Base-by-base conservation (phyloP, 1,140 invertebrate genomes). In the Pemphigus obesinymphae region DNA sequence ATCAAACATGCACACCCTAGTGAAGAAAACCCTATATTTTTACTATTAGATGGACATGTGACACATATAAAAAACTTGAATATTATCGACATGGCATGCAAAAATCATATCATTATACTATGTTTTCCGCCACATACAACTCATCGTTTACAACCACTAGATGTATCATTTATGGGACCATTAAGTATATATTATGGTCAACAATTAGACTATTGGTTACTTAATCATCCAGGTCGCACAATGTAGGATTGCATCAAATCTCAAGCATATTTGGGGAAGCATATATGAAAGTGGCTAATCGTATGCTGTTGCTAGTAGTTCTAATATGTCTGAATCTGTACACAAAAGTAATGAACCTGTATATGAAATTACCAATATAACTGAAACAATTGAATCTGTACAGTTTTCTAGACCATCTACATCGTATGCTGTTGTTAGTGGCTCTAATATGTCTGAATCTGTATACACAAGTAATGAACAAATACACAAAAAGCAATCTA, bases 101-200 rank as follows among this genome's bases (percentile, higher is more conserved):
- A 85, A 34, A 85, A 86, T 83, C 84, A 84, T 11, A 83, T 88
- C 15, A 83, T 85, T 10, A 63, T 88, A 83, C 83, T 88, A 8
- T 86, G 86, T 26, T 84, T 88, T n/a, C 85, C 85, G 15, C 63
- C 81, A 43, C 75, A 86, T 82, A 82, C 73, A 23, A 85, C 84
- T 45, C 86, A 88, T 75, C 86, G 85, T 82, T 83, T 88, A 23
- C 87, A 88, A 73, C 88, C 87, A 4, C 84, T 89, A 20, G 87
- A 88, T 53, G 26, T 78, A 15, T 20, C 83, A n/a, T 82, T 68
- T 61, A 83, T 81, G 82, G 82, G 80, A 15, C 82, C 84, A 31
- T 70, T 87, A 34, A 84, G 84, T 53, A 81, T 55, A 20, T 83
- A 82, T 68, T 86, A 85, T 63, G 72, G 85, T 23, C 61, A 84